Percentiles rank a stretch among this genome's conserved stretches.
Conservation (phyloP, 1,140 invertebrate genomes). For the Propsilocerus akamusi region DNA sequence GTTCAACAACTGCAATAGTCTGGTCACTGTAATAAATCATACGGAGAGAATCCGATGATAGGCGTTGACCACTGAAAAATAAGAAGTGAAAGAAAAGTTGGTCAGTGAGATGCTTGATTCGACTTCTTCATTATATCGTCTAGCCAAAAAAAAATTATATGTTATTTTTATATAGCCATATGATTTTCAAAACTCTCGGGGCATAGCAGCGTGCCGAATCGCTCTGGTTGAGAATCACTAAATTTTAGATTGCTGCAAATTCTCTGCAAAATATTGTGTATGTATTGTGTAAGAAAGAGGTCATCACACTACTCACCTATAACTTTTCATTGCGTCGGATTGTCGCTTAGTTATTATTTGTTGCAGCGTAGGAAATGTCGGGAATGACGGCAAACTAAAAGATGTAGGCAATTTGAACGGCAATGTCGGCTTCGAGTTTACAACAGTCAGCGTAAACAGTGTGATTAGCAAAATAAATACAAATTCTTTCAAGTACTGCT, state of each 20-base stretch:
- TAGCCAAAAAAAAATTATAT: too few relatives aligned
- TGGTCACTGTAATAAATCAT: slow-evolving; percentile 63
- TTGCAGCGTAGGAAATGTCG: slow-evolving; percentile 20
- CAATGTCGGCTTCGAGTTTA: slow-evolving; percentile 19
- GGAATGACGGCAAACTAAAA: slow-evolving; percentile 10
- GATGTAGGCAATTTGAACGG: slow-evolving; percentile 19
- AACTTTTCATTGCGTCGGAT: slow-evolving; percentile 22
- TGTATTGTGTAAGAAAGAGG: too few relatives aligned
- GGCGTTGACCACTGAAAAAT: slow-evolving; percentile 35
- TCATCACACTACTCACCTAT: slow-evolving; percentile 16
- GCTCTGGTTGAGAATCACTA: too few relatives aligned
- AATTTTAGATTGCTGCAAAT: too few relatives aligned
- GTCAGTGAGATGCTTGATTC: too few relatives aligned
- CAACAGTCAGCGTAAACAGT: slow-evolving; percentile 15
- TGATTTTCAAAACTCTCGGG: too few relatives aligned
- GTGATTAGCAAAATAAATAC: slow-evolving; percentile 14
- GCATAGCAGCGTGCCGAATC: too few relatives aligned
- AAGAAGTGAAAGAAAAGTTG: neutral
- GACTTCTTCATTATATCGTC: too few relatives aligned
- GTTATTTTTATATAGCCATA: too few relatives aligned
- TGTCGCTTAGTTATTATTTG: slow-evolving; percentile 21
- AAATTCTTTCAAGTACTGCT: slow-evolving; percentile 10
- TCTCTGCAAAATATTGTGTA: too few relatives aligned
- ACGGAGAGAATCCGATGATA: slow-evolving; percentile 36
- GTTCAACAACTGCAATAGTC: slow-evolving; percentile 59